Evolutionary conservation across 2,113 vertebrate species (phyloP).

Genomic region (Phalacrocorax aristotelis): DNA sequence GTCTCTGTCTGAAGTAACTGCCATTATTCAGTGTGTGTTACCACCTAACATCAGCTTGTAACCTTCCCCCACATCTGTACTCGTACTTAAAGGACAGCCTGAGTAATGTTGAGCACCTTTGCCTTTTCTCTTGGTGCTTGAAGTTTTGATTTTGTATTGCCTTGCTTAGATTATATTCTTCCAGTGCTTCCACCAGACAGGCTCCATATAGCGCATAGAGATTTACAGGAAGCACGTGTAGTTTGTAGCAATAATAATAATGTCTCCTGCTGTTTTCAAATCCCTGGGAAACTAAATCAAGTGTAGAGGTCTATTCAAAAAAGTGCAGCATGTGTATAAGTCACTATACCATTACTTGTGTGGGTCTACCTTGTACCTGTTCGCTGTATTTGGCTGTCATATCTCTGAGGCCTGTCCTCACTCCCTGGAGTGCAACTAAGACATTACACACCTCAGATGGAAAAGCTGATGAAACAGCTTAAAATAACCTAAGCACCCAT

Average conservation of each 20-base stretch:
- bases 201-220: neutral
- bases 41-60: neutral
- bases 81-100: conserved; percentile 14
- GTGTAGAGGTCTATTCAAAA: neutral
- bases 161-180: conserved; percentile 26
- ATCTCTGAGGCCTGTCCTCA: neutral
- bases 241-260: conserved; percentile 39
- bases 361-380: neutral
- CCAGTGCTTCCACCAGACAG: conserved; percentile 9
- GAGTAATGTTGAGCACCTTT: conserved; percentile 13
- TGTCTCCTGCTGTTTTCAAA: conserved; percentile 46
- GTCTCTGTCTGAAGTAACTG: conserved; percentile 16
- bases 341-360: neutral
- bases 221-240: conserved; percentile 47
- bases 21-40: neutral
- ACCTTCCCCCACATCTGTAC: neutral
- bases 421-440: neutral
- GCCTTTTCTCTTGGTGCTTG: neutral
- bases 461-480: conserved; percentile 10
- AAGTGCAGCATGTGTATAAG: neutral
- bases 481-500: neutral
- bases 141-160: conserved; percentile 13
- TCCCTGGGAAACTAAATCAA: conserved; percentile 52
- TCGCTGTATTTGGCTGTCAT: neutral
- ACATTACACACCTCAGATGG: neutral